Evolutionary conservation across 1,140 invertebrate genomes (phyloP).

Genomic region (Tenebrio molitor): DNA sequence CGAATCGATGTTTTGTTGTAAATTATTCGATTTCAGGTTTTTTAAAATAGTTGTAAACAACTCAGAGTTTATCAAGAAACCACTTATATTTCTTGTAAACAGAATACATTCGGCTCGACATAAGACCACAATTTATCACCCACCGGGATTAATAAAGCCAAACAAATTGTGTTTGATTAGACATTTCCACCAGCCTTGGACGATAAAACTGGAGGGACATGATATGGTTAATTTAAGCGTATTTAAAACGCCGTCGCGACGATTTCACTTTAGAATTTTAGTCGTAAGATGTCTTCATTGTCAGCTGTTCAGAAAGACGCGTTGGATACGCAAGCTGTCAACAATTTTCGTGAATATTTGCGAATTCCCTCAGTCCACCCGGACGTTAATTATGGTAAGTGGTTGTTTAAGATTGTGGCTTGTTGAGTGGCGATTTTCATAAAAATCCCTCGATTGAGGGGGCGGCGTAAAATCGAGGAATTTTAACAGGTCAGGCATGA

Average conservation of each 20-base stretch:
- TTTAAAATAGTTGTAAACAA: too few species aligned
- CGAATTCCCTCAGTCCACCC: conserved; percentile 87
- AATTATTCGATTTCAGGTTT: too few species aligned
- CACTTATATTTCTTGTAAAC: too few species aligned
- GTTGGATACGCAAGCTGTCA: conserved; percentile 75
- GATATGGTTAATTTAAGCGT: background rate
- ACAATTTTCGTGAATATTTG: conserved; percentile 85
- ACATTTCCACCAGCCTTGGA: conserved; percentile 16
- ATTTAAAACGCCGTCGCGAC: conserved; percentile 29
- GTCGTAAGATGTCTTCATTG: conserved; percentile 56
- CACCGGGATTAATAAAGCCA: conserved; percentile 12
- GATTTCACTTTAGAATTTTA: conserved; percentile 49
- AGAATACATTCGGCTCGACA: too few species aligned
- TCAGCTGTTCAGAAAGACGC: conserved; percentile 58
- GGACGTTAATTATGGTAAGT: conserved; percentile 84
- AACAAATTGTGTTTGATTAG: conserved; percentile 33
- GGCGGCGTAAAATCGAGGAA: conserved; percentile 22
- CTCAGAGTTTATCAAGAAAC: too few species aligned
- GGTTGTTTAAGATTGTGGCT: conserved; percentile 28
- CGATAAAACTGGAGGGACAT: conserved; percentile 1
- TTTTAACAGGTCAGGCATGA: conserved; percentile 40
- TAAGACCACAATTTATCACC: conserved; percentile 6
- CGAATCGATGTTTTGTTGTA: conserved; percentile 3
- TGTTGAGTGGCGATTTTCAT: conserved; percentile 7
- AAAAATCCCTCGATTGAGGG: conserved; percentile 8